Conservation (phyloP, 2,888 invertebrate genomes). For the Tolmerus cingulatus region DNA sequence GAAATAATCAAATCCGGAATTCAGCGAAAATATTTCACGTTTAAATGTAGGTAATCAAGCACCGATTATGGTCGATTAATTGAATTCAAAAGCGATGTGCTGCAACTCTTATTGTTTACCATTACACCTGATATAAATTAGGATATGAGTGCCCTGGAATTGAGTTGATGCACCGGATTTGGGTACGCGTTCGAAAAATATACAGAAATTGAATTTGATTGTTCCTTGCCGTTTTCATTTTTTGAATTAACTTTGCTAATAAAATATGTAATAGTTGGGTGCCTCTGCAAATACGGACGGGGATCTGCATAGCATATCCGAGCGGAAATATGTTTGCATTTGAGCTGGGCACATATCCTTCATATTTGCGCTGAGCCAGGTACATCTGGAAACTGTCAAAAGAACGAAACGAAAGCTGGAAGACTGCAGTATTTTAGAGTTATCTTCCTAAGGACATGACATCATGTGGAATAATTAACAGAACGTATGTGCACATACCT, state of each 20-base stretch:
- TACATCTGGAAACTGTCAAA: neutral
- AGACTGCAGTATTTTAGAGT: constrained; percentile 30
- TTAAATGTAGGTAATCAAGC: neutral
- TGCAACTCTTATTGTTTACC: neutral
- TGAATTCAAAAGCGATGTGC: neutral
- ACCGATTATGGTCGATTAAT: neutral
- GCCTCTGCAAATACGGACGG: neutral
- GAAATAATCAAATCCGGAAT: neutral
- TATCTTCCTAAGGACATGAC: constrained; percentile 7
- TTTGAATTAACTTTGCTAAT: neutral
- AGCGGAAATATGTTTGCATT: neutral
- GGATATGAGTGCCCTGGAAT: neutral
- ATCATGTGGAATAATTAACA: constrained; percentile 29
- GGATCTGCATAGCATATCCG: neutral
- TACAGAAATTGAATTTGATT: neutral
- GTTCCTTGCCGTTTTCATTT: neutral
- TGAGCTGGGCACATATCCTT: neutral
- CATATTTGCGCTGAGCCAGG: neutral
- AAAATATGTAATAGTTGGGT: neutral
- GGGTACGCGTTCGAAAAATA: neutral
- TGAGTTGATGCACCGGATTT: neutral
- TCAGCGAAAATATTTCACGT: neutral
- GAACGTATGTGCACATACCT: neutral
- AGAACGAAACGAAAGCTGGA: neutral
- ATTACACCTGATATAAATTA: neutral